These are phyloP conservation scores for Physeter macrocephalus DNA, from an alignment of 2,113 vertebrate species.

Conservation along the genomic window DNA sequence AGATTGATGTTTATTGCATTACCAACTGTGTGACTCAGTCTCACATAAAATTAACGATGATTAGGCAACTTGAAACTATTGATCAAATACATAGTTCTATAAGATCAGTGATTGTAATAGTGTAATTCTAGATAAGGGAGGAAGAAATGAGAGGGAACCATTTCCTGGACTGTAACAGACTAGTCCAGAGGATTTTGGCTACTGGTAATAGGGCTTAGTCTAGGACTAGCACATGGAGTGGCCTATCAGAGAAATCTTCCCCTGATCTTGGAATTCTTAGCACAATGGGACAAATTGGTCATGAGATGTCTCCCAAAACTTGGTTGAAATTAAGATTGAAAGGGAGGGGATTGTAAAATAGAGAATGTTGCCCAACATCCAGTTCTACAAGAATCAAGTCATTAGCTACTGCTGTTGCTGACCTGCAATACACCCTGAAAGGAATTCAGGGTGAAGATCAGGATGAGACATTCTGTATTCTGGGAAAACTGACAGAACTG, in stretches of 20 bases:
- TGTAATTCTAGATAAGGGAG: not conserved
- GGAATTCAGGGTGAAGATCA: not conserved
- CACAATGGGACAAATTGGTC: not conserved
- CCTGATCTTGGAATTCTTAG: not conserved
- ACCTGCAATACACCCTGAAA: not conserved
- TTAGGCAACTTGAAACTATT: too few relatives aligned
- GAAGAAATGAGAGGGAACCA: not conserved
- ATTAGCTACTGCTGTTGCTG: not conserved
- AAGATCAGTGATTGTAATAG: not conserved
- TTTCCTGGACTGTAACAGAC: not conserved
- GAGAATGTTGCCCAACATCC: not conserved
- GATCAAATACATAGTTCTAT: not conserved
- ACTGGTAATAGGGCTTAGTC: not conserved
- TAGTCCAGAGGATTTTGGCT: not conserved
- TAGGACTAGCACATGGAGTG: not conserved
- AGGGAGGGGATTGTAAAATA: not conserved
- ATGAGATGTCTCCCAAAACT: not conserved
- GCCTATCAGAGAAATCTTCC: not conserved
- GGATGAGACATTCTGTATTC: not conserved
- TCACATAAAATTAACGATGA: not conserved
- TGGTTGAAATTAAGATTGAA: not conserved
- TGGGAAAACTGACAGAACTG: not conserved
- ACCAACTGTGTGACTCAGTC: not conserved
- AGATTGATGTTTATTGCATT: not conserved
- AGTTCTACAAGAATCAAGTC: not conserved